A percentile compares a stretch with the other conserved stretches of the same genome.
These are phyloP conservation scores for Phlogophora meticulosa DNA, from an alignment of 2,888 invertebrate species.

Conservation along the genomic window DNA sequence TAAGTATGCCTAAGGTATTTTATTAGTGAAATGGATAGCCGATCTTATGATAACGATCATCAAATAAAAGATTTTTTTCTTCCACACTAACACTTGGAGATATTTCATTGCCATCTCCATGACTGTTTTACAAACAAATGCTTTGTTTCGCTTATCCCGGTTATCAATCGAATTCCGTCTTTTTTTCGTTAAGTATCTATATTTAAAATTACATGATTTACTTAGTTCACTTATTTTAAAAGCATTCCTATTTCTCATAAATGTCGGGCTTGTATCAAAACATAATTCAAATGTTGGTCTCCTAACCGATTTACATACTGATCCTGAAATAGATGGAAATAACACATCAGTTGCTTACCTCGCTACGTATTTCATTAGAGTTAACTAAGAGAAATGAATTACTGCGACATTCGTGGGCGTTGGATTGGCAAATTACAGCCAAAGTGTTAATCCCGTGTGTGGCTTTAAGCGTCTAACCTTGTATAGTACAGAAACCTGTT, in stretches of 20 bases:
- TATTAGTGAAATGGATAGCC: background rate
- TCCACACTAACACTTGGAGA: slow-evolving; percentile 26
- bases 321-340: slow-evolving; percentile 45
- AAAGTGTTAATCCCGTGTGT: slow-evolving; percentile 52
- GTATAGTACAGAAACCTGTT: slow-evolving; percentile 32
- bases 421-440: slow-evolving; percentile 56
- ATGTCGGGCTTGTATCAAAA: slow-evolving; percentile 2
- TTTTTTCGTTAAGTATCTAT: slow-evolving; percentile 44
- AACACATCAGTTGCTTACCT: slow-evolving; percentile 40
- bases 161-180: slow-evolving; percentile 52
- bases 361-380: slow-evolving; percentile 39
- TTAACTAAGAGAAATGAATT: slow-evolving; percentile 63
- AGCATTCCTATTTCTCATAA: slow-evolving; percentile 21
- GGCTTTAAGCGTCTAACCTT: slow-evolving; percentile 27
- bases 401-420: slow-evolving; percentile 56
- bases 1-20: background rate
- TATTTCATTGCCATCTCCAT: slow-evolving; percentile 41
- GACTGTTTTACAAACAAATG: slow-evolving; percentile 61
- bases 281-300: slow-evolving; percentile 9
- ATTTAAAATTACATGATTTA: slow-evolving; percentile 44
- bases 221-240: slow-evolving; percentile 31
- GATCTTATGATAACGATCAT: background rate
- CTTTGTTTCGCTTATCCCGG: slow-evolving; percentile 44
- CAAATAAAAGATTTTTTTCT: slow-evolving; percentile 15
- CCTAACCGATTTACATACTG: slow-evolving; percentile 10